Percentiles rank a stretch among this genome's conserved stretches.
Evolutionary conservation across 1,140 invertebrate species (phyloP).

Genomic region (Maniola jurtina): DNA sequence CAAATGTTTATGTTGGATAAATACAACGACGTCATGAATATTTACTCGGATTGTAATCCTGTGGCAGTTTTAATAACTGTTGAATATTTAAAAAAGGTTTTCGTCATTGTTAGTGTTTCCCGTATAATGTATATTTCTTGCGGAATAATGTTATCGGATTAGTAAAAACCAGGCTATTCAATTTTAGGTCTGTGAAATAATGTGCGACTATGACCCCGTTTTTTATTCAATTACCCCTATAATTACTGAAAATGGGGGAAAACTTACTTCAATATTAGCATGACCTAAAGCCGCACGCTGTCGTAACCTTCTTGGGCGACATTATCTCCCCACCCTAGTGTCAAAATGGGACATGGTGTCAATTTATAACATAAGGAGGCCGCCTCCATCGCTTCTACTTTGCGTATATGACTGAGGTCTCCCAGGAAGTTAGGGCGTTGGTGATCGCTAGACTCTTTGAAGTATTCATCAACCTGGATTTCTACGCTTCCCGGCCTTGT

Average conservation of each 20-base stretch:
- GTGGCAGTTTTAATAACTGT: background rate
- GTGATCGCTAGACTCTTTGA: conserved; percentile 55
- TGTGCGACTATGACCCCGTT: too few species aligned
- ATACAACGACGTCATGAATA: conserved; percentile 2
- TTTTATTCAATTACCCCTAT: too few species aligned
- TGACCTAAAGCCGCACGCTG: too few species aligned
- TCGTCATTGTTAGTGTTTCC: background rate
- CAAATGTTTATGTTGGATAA: background rate
- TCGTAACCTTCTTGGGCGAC: too few species aligned
- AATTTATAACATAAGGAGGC: too few species aligned
- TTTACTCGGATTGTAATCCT: background rate
- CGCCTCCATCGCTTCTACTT: conserved; percentile 43
- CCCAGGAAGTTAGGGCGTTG: conserved; percentile 58
- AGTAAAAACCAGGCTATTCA: background rate
- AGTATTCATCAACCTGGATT: conserved; percentile 43
- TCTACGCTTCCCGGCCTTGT: conserved; percentile 44
- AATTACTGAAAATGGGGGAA: too few species aligned
- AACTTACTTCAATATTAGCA: too few species aligned
- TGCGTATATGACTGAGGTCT: conserved; percentile 43
- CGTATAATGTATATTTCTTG: background rate
- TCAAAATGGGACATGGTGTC: too few species aligned
- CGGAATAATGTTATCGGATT: background rate
- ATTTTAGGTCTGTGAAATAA: too few species aligned
- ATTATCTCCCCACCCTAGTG: too few species aligned
- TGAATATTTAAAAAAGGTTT: conserved; percentile 7